phyloP scores from a whole-genome alignment of 2,888 invertebrate species.

The Drosophila anomalipes region DNA sequence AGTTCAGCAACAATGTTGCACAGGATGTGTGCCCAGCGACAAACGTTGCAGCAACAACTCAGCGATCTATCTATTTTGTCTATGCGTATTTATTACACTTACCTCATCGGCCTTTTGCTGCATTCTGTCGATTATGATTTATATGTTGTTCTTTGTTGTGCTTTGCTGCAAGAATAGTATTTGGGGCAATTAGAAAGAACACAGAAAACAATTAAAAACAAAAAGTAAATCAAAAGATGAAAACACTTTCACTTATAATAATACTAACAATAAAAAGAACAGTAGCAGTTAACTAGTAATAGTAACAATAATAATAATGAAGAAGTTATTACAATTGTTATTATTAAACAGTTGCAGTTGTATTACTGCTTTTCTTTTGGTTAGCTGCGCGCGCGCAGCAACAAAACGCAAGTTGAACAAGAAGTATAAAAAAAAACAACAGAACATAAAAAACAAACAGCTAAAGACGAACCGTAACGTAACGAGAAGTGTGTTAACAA shows the following conservation, averaged over 20 bases:
- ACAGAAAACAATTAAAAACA: constrained; percentile 32
- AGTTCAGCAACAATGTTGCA: constrained; percentile 44
- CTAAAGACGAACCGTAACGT: constrained; percentile 40
- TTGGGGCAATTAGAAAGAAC: constrained; percentile 45
- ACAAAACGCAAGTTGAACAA: constrained; percentile 35
- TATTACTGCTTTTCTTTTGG: constrained; percentile 22
- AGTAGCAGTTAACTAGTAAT: constrained; percentile 17
- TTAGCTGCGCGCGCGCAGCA: constrained; percentile 55
- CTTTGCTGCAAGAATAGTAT: constrained; percentile 43
- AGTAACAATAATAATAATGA: constrained; percentile 31
- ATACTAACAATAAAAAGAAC: constrained; percentile 33
- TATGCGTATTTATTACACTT: constrained; percentile 32
- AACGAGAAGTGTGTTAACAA: constrained; percentile 32
- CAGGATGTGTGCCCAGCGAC: constrained; percentile 32
- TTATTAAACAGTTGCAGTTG: constrained; percentile 37
- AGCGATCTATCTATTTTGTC: constrained; percentile 2
- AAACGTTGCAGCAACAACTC: constrained; percentile 29
- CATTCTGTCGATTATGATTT: constrained; percentile 49
- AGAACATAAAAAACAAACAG: constrained; percentile 12
- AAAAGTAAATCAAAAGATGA: constrained; percentile 16
- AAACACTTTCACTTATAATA: constrained; percentile 53
- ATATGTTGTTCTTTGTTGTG: constrained; percentile 9
- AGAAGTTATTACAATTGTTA: constrained; percentile 53
- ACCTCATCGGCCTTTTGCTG: constrained; percentile 73
- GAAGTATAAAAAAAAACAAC: constrained; percentile 5